phyloP scores from a whole-genome alignment of 2,888 invertebrate genomes.

The Aspidapion aeneum region DNA sequence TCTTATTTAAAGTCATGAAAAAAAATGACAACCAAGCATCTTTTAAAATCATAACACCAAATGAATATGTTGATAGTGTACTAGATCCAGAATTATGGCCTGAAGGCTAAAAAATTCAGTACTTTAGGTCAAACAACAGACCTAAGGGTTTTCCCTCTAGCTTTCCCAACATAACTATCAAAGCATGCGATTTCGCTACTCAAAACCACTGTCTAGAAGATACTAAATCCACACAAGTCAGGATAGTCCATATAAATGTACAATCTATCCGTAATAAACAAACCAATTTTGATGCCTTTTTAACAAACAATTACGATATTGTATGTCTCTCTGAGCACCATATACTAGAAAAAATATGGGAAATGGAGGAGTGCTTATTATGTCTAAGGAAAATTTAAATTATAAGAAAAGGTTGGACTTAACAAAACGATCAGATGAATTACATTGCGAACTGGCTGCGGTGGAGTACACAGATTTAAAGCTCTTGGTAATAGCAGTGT shows the following conservation, averaged over 20 bases:
- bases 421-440: background rate
- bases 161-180: no score
- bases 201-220: no score
- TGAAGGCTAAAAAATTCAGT: background rate
- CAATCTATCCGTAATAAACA: no score
- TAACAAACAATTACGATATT: no score
- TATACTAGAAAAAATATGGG: background rate
- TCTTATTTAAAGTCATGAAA: background rate
- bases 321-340: background rate
- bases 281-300: no score
- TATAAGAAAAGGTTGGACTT: background rate
- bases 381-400: background rate
- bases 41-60: background rate
- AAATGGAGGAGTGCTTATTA: background rate
- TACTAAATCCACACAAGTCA: no score
- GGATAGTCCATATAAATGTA: no score
- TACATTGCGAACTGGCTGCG: background rate
- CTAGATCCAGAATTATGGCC: background rate
- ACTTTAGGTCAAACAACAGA: no score
- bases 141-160: no score
- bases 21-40: background rate
- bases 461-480: background rate
- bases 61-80: background rate
- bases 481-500: no score
- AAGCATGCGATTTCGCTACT: no score